These are phyloP conservation scores for Brienomyrus brachyistius DNA, from an alignment of 2,113 vertebrate species.

Conservation along the genomic window DNA sequence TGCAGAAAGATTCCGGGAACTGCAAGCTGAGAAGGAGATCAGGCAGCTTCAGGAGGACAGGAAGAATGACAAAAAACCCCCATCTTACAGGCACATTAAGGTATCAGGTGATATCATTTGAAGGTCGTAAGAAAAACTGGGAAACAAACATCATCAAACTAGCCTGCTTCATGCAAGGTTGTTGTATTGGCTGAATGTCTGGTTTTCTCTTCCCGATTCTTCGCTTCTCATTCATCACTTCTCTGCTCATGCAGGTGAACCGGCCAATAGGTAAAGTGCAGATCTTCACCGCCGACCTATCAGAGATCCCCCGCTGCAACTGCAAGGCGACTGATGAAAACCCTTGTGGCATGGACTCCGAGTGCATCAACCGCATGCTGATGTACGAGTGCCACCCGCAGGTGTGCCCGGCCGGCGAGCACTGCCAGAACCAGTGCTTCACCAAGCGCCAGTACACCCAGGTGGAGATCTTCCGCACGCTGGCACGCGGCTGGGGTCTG, in stretches of 20 bases:
- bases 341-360: slow-evolving; percentile 88
- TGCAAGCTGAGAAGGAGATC: slow-evolving; percentile 88
- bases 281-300: slow-evolving; percentile 90
- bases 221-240: neutral
- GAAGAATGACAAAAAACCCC: slow-evolving; percentile 95
- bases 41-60: slow-evolving; percentile 91
- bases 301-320: slow-evolving; percentile 91
- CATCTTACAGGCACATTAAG: slow-evolving; percentile 92
- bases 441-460: slow-evolving; percentile 85
- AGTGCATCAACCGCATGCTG: slow-evolving; percentile 97
- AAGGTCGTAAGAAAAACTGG: neutral
- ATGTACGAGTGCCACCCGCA: slow-evolving; percentile 93
- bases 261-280: slow-evolving; percentile 88
- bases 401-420: slow-evolving; percentile 80
- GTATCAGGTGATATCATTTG: slow-evolving; percentile 43
- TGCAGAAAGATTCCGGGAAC: slow-evolving; percentile 83
- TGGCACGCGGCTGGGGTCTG: slow-evolving; percentile 88
- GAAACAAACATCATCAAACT: neutral
- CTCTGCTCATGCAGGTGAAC: slow-evolving; percentile 68
- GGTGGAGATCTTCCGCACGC: slow-evolving; percentile 86
- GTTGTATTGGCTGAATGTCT: neutral
- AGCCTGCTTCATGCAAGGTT: neutral
- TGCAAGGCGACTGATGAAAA: slow-evolving; percentile 89
- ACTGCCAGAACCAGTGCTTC: slow-evolving; percentile 94
- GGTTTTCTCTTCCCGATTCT: neutral